These are phyloP conservation scores for Leptothorax acervorum DNA, from an alignment of 2,888 invertebrate species.

Conservation along the genomic window DNA sequence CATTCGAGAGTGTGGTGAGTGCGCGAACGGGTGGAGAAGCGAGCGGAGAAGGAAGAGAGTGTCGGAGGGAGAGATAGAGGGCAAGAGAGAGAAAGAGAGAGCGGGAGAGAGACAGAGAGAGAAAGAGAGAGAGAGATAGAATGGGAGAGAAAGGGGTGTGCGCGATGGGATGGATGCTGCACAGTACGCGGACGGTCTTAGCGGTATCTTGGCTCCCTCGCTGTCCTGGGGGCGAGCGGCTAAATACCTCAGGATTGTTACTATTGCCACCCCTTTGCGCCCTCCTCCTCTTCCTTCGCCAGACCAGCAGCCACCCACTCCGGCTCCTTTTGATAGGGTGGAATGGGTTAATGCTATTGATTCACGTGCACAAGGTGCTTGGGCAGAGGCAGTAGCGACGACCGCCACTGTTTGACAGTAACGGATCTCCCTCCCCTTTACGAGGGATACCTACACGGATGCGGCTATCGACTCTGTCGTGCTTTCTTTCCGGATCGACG, in stretches of 20 bases:
- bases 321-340: constrained; percentile 83
- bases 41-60: constrained; percentile 58
- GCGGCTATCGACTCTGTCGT: constrained; percentile 59
- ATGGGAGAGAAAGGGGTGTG: constrained; percentile 75
- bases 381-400: constrained; percentile 73
- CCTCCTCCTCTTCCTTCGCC: constrained; percentile 67
- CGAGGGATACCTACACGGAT: constrained; percentile 61
- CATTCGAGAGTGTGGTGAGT: constrained; percentile 72
- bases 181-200: constrained; percentile 84
- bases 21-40: constrained; percentile 61
- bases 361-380: constrained; percentile 84
- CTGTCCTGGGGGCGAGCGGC: constrained; percentile 81
- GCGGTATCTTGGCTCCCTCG: constrained; percentile 84
- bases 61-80: constrained; percentile 59
- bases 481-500: constrained; percentile 51
- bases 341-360: constrained; percentile 86
- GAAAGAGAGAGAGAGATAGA: constrained; percentile 61
- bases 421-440: constrained; percentile 79
- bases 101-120: constrained; percentile 29
- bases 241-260: constrained; percentile 86
- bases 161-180: constrained; percentile 82
- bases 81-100: constrained; percentile 35
- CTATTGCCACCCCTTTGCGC: constrained; percentile 82
- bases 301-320: constrained; percentile 69
- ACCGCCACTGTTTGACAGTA: constrained; percentile 85